Conservation (phyloP, 2,113 vertebrate genomes). For the Thinocorus orbignyianus region DNA sequence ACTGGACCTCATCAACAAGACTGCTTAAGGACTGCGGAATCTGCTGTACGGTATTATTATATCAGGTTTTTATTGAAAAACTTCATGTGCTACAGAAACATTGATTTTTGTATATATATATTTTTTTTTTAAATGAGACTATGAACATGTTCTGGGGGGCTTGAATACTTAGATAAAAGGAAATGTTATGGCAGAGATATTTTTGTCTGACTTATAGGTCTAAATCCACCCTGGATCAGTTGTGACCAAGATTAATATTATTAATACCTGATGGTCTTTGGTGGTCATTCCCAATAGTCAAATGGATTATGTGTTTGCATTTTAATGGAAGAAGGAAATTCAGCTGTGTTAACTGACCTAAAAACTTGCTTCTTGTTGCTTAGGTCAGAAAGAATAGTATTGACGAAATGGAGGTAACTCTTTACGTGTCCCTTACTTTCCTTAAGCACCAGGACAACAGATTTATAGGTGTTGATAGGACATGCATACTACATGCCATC, state of each 20-base stretch:
- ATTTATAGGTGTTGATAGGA: not conserved
- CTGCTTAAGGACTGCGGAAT: not conserved
- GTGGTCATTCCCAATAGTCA: not conserved
- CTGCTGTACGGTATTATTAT: conserved; percentile 18
- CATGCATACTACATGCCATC: not conserved
- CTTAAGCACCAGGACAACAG: not conserved
- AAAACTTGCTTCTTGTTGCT: not conserved
- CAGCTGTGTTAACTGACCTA: not conserved
- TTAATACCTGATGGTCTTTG: not conserved
- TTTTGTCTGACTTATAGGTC: not conserved
- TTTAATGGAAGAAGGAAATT: not conserved
- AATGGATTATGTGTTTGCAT: not conserved
- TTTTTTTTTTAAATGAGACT: not conserved
- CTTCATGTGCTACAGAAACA: conserved; percentile 24
- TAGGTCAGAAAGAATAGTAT: not conserved
- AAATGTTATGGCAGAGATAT: not conserved
- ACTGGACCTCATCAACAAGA: conserved; percentile 14
- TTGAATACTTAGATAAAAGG: not conserved
- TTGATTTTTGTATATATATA: not conserved
- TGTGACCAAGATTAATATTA: not conserved
- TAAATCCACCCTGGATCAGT: not conserved
- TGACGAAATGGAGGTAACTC: not conserved
- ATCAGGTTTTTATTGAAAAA: conserved; percentile 39
- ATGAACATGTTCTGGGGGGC: not conserved
- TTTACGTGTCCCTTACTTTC: not conserved